Evolutionary conservation across 2,888 invertebrate species (phyloP), one percentile per base, ranked within the genome.

Genomic region (Agrotis puta): DNA sequence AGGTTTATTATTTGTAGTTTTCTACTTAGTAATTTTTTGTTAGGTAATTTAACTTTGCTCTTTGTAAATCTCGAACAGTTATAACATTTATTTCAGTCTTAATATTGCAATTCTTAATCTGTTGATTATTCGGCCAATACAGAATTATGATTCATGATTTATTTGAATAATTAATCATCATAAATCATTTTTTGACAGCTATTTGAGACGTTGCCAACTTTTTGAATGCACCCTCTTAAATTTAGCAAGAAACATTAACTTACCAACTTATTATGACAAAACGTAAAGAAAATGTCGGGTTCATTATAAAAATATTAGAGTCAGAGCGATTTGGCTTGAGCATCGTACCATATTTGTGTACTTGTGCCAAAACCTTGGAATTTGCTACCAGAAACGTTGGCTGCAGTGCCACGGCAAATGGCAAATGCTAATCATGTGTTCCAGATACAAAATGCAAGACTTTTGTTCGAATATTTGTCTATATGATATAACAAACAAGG

Each of bases 231-330:
- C 18, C 1, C 24, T 39, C 39, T 39, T 39, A 39, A 39, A 39
- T 2, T 39, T 39, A 0, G 1, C 39, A 39, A 53, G 18, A 53
- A 53, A 0, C 9, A 24, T 53, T 24, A 2, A 24, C 20, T 56
- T 24, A 5, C 16, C 3, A 27, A 27, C 13, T 39, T 43, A 22
- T 14, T 45, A 53, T 0, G n/a, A 6, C 33, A 33, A 59, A 11
- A 54, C 3, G 18, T 20, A 27, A 27, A 56, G 0, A 47, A 16
- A 54, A 39, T 3, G 0, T 53, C 18, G 4, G 20, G 18, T 20
- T 65, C n/a, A 65, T 74, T 54, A 56, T 45, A 79, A 67, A 73
- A 79, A 79, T 66, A 77, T 79, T 63, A 74, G 33, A 24, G 11
- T 14, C 18, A 3, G 13, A 53, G n/a, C 64, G 1, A 77, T 74